phyloP scores from a whole-genome alignment of 2,888 invertebrate species.

The Cephus sareptanus region DNA sequence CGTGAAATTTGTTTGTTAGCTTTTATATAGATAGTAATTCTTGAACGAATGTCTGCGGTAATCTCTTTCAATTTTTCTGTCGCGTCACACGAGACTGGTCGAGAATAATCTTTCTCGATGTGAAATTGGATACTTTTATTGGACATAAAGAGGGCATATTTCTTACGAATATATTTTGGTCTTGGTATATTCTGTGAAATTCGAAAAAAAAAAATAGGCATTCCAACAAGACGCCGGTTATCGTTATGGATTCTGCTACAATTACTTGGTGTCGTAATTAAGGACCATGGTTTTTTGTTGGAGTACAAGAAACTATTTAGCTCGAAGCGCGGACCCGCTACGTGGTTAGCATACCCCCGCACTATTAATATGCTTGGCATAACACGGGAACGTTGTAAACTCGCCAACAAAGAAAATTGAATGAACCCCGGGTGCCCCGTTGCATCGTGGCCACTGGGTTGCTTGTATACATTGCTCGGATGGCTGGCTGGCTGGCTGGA shows the following conservation, averaged over 20 bases:
- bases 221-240: background rate
- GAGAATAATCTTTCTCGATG: too few relatives aligned
- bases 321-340: slow-evolving; percentile 27
- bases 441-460: background rate
- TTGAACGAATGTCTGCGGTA: too few relatives aligned
- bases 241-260: background rate
- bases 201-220: background rate
- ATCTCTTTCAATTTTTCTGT: too few relatives aligned
- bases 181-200: background rate
- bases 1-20: background rate
- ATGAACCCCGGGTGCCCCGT: slow-evolving; percentile 16
- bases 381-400: slow-evolving; percentile 47
- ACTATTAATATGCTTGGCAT: slow-evolving; percentile 54
- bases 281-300: slow-evolving; percentile 26
- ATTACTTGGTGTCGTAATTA: slow-evolving; percentile 28
- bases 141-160: background rate
- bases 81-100: too few relatives aligned
- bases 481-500: background rate
- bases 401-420: slow-evolving; percentile 58
- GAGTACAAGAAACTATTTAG: slow-evolving; percentile 34
- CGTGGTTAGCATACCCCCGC: slow-evolving; percentile 42
- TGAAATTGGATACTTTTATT: too few relatives aligned
- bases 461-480: background rate
- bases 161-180: too few relatives aligned
- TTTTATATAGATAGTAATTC: too few relatives aligned